These are phyloP conservation scores for Psix sp. DNA, from an alignment of 1,140 invertebrate species.

Conservation along the genomic window DNA sequence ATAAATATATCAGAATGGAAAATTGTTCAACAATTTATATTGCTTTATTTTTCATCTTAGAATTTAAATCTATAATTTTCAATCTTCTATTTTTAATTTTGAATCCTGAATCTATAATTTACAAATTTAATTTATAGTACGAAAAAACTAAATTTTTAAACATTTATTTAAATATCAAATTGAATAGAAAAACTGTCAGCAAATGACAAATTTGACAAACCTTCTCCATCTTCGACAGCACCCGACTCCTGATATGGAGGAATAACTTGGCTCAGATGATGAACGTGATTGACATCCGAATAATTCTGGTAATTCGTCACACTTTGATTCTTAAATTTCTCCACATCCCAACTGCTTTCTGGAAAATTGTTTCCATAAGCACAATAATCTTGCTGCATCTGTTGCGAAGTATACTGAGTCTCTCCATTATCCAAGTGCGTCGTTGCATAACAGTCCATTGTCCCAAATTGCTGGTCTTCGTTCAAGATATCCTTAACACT, in stretches of 20 bases:
- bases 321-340: slow-evolving; percentile 71
- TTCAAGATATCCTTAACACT: slow-evolving; percentile 87
- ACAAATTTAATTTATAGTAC: too few species aligned
- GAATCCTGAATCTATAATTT: too few species aligned
- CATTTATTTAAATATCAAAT: too few species aligned
- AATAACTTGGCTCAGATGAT: slow-evolving; percentile 67
- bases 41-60: too few species aligned
- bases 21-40: too few species aligned
- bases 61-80: neutral
- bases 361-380: slow-evolving; percentile 60
- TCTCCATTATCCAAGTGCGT: slow-evolving; percentile 61
- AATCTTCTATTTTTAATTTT: neutral
- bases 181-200: neutral
- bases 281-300: slow-evolving; percentile 68
- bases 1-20: too few species aligned
- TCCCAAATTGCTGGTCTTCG: slow-evolving; percentile 68
- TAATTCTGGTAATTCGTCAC: slow-evolving; percentile 66
- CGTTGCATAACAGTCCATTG: slow-evolving; percentile 70
- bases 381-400: slow-evolving; percentile 69
- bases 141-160: too few species aligned
- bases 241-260: slow-evolving; percentile 70
- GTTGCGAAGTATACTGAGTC: slow-evolving; percentile 45
- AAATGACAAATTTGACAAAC: slow-evolving; percentile 7
- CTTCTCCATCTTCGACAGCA: slow-evolving; percentile 69
- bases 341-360: slow-evolving; percentile 71